Evolutionary conservation across 2,888 invertebrate species (phyloP), one percentile per base, ranked within the genome.

Genomic region (Polydrusus pterygomalis): DNA sequence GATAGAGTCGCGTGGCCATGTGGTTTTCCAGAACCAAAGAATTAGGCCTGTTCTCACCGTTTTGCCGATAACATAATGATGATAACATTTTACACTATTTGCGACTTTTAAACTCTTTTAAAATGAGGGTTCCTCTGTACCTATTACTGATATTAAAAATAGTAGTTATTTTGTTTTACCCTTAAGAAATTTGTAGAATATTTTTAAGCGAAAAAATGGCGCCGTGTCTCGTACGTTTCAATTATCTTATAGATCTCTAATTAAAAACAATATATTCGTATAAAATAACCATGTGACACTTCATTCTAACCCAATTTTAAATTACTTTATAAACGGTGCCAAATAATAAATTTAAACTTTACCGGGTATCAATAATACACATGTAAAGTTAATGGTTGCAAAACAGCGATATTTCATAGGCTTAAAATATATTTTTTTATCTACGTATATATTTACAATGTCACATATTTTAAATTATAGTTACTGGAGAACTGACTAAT

Each of bases 341-440:
- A 54, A 30, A 54, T n/a, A 17, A 54, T 54, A 54, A 54, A 54
- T 25, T 25, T 54, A 7, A 54, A 13, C 9, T 30, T 13, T 30
- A 13, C 25, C n/a, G 25, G 25, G 54, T 54, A 54, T 54, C 54
- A 54, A 54, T 54, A 54, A 25, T 54, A 54, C 54, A n/a, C 30
- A 54, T 20, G 51, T 51, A 51, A 20, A 54, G 54, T 54, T 54
- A 54, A 25, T 30, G 54, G 54, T 30, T 20, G 13, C 54, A 30
- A 54, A 54, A 54, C 20, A 54, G 13, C 25, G 25, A 54, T 54
- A 54, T 25, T 30, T 54, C 54, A 54, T 30, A 51, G 11, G 5
- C 20, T 30, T n/a, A 54, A 54, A 30, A 54, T 30, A 54, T 54
- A n/a, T 54, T 30, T 54, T 54, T 54, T 34, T 34, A 34, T 34